Evolutionary conservation across 2,888 invertebrate genomes (phyloP).

Genomic region (Plagiodera versicolora): DNA sequence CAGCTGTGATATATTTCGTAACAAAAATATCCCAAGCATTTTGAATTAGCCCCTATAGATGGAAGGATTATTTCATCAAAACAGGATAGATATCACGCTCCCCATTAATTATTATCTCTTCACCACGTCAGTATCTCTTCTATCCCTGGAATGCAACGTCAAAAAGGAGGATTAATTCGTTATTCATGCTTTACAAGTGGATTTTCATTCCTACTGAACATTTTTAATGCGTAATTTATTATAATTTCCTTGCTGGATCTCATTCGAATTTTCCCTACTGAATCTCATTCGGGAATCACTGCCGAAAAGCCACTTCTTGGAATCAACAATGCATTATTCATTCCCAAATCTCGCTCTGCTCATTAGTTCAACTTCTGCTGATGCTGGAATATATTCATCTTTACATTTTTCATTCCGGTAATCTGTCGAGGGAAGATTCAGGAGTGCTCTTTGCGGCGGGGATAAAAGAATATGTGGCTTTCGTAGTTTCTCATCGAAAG

Average conservation of each 20-base stretch:
- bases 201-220: constrained; percentile 26
- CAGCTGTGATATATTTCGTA: too few species aligned
- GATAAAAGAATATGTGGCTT: neutral
- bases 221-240: constrained; percentile 40
- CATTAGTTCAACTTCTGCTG: constrained; percentile 26
- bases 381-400: constrained; percentile 22
- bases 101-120: neutral
- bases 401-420: constrained; percentile 10
- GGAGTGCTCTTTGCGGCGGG: neutral
- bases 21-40: too few species aligned
- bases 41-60: neutral
- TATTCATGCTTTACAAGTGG: constrained; percentile 25
- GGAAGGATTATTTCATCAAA: neutral
- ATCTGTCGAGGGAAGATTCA: constrained; percentile 6
- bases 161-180: constrained; percentile 6
- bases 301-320: constrained; percentile 29
- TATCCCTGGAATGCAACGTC: neutral
- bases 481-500: neutral
- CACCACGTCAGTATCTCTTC: neutral
- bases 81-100: neutral
- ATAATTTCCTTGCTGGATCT: constrained; percentile 31
- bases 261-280: constrained; percentile 16
- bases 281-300: constrained; percentile 34
- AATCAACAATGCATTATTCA: constrained; percentile 47
- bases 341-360: constrained; percentile 35